phyloP scores from a whole-genome alignment of 2,797 vertebrate genomes.

The Acanthurus tractus region DNA sequence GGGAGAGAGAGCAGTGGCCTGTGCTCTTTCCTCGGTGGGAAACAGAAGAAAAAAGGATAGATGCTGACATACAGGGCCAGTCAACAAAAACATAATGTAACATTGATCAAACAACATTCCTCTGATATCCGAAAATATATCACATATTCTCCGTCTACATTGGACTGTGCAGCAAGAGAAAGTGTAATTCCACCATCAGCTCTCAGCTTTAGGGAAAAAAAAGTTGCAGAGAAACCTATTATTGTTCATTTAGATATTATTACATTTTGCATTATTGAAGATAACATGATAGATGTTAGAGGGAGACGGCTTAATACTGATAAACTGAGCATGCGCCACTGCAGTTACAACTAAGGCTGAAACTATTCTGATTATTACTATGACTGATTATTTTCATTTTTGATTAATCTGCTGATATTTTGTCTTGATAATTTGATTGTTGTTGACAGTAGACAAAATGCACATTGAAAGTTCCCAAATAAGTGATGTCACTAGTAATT shows the following conservation, averaged over 20 bases:
- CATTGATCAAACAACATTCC: background rate
- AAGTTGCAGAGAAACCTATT: background rate
- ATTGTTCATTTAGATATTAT: background rate
- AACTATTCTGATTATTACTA: background rate
- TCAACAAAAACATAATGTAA: background rate
- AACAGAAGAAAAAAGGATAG: conserved; percentile 20
- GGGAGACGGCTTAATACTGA: background rate
- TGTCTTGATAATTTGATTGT: background rate
- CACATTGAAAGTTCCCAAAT: background rate
- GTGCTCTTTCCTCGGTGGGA: conserved; percentile 32
- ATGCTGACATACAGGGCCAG: background rate
- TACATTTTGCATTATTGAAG: conserved; percentile 3
- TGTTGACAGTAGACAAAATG: background rate
- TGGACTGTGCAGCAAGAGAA: background rate
- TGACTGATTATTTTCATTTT: background rate
- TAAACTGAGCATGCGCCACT: background rate
- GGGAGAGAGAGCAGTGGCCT: conserved; percentile 32
- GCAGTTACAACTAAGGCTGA: background rate
- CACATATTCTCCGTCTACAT: background rate
- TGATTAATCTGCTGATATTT: background rate
- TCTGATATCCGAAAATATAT: background rate
- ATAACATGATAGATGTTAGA: background rate
- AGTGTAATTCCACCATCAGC: background rate
- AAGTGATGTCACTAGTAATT: too few species aligned
- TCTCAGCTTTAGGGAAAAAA: background rate